These are phyloP conservation scores for Trachelus stipa DNA, from an alignment of 2,888 invertebrate genomes.

Conservation along the genomic window DNA sequence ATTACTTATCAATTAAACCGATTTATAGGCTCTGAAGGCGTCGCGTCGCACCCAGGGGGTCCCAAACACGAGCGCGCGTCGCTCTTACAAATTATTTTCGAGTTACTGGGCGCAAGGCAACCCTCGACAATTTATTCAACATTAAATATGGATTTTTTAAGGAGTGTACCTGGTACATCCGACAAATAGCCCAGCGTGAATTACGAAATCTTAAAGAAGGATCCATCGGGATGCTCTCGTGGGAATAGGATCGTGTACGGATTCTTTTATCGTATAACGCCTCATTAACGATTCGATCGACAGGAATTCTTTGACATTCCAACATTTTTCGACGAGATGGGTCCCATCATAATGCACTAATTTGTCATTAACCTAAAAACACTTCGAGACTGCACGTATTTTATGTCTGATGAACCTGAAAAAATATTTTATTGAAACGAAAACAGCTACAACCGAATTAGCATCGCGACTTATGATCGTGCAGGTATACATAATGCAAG, in stretches of 20 bases:
- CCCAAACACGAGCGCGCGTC: slow-evolving; percentile 6
- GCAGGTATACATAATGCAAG: background rate
- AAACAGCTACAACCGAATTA: background rate
- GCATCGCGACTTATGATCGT: background rate
- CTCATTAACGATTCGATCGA: background rate
- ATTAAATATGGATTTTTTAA: slow-evolving; percentile 4
- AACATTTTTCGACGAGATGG: background rate
- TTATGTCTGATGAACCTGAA: background rate
- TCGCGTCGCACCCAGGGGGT: slow-evolving; percentile 27
- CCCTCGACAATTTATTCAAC: slow-evolving; percentile 1
- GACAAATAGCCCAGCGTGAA: background rate
- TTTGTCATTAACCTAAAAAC: background rate
- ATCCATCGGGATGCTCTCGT: background rate
- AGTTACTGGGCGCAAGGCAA: slow-evolving; percentile 2
- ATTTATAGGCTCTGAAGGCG: slow-evolving; percentile 36
- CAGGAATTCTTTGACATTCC: background rate
- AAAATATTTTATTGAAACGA: background rate
- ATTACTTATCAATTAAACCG: slow-evolving; percentile 41
- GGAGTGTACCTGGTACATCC: background rate
- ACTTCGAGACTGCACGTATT: background rate
- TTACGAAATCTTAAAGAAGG: background rate
- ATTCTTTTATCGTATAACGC: background rate
- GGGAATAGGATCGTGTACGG: background rate
- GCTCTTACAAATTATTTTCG: background rate
- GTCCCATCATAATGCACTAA: background rate